Conservation (phyloP, 2,888 invertebrate genomes). For the Ophraella communa region DNA sequence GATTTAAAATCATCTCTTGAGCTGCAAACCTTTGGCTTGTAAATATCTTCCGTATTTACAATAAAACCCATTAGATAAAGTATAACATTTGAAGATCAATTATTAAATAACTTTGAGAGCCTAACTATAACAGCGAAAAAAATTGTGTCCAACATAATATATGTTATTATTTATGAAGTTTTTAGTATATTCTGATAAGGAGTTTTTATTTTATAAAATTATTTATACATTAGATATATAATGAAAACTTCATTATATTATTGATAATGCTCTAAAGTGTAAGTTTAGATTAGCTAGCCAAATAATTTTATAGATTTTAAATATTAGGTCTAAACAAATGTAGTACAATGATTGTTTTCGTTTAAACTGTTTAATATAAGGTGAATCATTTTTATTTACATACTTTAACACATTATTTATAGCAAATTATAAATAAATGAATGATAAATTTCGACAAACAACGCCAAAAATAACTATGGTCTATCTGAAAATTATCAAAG, state of each 20-base stretch:
- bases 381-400: not conserved
- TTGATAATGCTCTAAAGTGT: conserved; percentile 35
- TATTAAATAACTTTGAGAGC: conserved; percentile 41
- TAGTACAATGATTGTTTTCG: conserved; percentile 21
- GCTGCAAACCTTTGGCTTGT: conserved; percentile 46
- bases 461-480: too few relatives aligned
- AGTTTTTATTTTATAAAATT: conserved; percentile 33
- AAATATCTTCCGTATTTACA: conserved; percentile 50
- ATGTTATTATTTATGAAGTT: conserved; percentile 11
- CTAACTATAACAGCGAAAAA: conserved; percentile 51
- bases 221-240: conserved; percentile 40
- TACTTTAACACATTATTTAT: conserved; percentile 3
- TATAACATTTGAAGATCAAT: conserved; percentile 20
- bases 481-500: too few relatives aligned
- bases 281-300: conserved; percentile 38
- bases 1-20: conserved; percentile 42
- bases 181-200: conserved; percentile 29
- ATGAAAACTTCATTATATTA: conserved; percentile 40
- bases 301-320: conserved; percentile 42
- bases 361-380: conserved; percentile 5
- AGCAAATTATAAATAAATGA: conserved; percentile 25
- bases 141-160: conserved; percentile 35
- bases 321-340: conserved; percentile 20
- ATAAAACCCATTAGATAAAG: conserved; percentile 39
- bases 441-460: not conserved